Conservation (phyloP, 2,888 invertebrate species). For the Thumatha senex region DNA sequence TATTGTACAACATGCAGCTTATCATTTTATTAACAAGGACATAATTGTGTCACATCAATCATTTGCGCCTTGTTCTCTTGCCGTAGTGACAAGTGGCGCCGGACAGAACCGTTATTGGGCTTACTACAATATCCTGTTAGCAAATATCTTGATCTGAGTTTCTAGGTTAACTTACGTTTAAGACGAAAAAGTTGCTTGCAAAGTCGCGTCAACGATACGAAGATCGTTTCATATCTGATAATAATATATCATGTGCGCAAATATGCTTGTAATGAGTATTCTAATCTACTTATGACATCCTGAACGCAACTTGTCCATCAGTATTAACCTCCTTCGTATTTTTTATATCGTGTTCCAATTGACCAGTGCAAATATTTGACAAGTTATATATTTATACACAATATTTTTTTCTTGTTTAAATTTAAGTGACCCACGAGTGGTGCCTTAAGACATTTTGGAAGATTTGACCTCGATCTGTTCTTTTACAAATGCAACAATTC, state of each 20-base stretch:
- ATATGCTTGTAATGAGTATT: constrained; percentile 7
- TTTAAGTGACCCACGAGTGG: no score
- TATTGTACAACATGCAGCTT: not conserved
- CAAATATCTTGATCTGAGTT: constrained; percentile 38
- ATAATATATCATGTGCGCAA: constrained; percentile 21
- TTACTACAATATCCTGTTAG: constrained; percentile 40
- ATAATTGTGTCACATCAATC: constrained; percentile 8
- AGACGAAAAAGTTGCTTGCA: constrained; percentile 31
- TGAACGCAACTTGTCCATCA: constrained; percentile 4
- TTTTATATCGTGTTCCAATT: not conserved
- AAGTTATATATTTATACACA: no score
- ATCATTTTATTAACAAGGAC: constrained; percentile 13
- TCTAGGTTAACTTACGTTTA: constrained; percentile 38
- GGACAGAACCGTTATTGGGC: constrained; percentile 34
- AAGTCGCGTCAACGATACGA: constrained; percentile 19
- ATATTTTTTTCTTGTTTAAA: no score
- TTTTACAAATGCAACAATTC: no score
- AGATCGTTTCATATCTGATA: constrained; percentile 6
- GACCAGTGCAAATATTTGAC: not conserved
- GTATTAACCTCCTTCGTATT: constrained; percentile 4
- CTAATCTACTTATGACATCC: constrained; percentile 14
- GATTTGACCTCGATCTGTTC: no score
- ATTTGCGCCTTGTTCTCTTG: constrained; percentile 16
- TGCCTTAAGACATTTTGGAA: no score
- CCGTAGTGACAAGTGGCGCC: constrained; percentile 20